These are phyloP conservation scores for Typhlichthys eigenmanni DNA, from an alignment of 2,797 vertebrate species.

Conservation along the genomic window DNA sequence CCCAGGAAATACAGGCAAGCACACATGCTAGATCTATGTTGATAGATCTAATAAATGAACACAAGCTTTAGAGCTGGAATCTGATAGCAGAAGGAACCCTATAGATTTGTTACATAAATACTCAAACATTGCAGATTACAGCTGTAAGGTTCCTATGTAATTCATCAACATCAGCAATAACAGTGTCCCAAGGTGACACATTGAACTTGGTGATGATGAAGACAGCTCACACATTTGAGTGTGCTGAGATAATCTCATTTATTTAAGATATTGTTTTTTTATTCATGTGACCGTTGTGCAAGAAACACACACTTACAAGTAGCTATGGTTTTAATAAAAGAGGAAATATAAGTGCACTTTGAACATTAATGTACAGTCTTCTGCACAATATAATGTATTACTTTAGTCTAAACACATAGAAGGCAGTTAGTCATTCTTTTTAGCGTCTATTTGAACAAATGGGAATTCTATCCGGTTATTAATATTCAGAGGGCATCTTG, in stretches of 20 bases:
- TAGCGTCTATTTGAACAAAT: constrained; percentile 29
- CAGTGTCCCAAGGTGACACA: constrained; percentile 22
- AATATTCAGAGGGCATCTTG: constrained; percentile 65
- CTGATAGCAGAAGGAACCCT: constrained; percentile 64
- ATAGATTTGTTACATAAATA: constrained; percentile 58
- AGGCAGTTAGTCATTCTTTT: constrained; percentile 12
- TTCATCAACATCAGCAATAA: constrained; percentile 61
- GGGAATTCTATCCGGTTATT: constrained; percentile 40
- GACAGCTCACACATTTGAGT: too few relatives aligned
- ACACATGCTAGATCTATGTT: constrained; percentile 58
- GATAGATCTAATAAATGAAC: constrained; percentile 68
- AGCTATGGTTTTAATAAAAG: too few relatives aligned
- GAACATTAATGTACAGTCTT: neutral
- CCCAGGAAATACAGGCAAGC: constrained; percentile 58
- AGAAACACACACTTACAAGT: too few relatives aligned
- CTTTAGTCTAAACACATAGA: constrained; percentile 20
- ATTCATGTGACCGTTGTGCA: too few relatives aligned
- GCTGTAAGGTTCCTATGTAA: constrained; percentile 55
- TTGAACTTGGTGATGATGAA: too few relatives aligned
- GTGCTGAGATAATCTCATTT: too few relatives aligned
- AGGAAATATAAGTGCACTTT: too few relatives aligned
- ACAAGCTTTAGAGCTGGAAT: constrained; percentile 60
- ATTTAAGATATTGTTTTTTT: too few relatives aligned
- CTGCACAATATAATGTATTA: neutral
- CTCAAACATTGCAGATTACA: constrained; percentile 37